Percentiles rank a stretch among this genome's conserved stretches.
These are phyloP conservation scores for Salvelinus sp. DNA, from an alignment of 2,113 vertebrate species.

Conservation along the genomic window DNA sequence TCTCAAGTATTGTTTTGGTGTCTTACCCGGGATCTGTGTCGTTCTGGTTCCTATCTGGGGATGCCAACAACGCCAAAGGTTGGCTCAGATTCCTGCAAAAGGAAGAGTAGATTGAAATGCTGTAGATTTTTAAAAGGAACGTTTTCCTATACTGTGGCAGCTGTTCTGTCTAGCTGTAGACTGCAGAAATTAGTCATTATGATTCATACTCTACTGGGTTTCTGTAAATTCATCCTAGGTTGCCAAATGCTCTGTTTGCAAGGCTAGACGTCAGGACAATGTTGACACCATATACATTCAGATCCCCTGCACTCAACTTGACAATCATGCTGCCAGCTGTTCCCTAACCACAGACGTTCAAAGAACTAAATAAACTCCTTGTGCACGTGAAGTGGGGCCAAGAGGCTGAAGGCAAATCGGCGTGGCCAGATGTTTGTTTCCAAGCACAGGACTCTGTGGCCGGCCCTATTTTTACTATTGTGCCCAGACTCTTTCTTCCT, in stretches of 20 bases:
- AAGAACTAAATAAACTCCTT: constrained; percentile 67
- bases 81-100: constrained; percentile 51
- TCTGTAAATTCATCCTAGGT: not conserved
- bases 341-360: constrained; percentile 68
- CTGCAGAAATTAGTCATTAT: not conserved
- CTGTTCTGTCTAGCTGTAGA: not conserved
- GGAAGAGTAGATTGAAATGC: not conserved
- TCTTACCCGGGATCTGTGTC: constrained; percentile 56
- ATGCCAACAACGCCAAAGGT: constrained; percentile 40
- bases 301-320: constrained; percentile 54
- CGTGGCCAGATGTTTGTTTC: constrained; percentile 77
- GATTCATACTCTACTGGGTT: not conserved
- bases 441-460: constrained; percentile 72
- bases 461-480: constrained; percentile 75
- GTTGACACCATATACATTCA: constrained; percentile 45
- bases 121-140: not conserved
- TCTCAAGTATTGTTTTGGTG: constrained; percentile 53
- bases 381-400: constrained; percentile 65
- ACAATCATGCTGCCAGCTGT: constrained; percentile 71
- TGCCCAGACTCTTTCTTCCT: constrained; percentile 68
- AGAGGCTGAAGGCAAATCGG: constrained; percentile 61
- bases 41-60: constrained; percentile 36
- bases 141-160: constrained; percentile 3
- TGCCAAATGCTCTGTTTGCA: constrained; percentile 49
- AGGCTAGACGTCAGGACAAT: constrained; percentile 51